Conservation (phyloP, 2,113 vertebrate species). For the Elachura formosa region DNA sequence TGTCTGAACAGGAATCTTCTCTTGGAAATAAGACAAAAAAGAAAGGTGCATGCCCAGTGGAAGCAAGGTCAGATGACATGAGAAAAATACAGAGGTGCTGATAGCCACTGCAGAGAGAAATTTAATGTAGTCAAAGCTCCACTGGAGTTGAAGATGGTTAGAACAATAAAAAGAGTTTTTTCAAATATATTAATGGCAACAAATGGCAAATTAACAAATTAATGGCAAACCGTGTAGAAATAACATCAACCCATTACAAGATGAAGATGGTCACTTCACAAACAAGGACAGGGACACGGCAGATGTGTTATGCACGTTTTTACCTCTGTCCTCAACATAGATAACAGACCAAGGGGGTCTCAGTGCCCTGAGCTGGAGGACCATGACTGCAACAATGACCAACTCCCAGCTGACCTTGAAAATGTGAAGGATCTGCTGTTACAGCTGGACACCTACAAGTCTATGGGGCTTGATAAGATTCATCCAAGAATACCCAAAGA, state of each 20-base stretch:
- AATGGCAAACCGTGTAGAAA: no score
- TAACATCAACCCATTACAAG: neutral
- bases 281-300: neutral
- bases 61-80: neutral
- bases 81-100: neutral
- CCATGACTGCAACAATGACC: neutral
- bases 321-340: neutral
- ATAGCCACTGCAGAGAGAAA: neutral
- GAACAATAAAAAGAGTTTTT: neutral
- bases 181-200: neutral
- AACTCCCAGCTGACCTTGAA: neutral
- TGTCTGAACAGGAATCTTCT: neutral
- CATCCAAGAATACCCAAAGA: neutral
- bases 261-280: neutral
- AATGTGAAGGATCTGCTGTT: neutral
- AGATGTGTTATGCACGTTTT: neutral
- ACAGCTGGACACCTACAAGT: neutral
- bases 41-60: neutral
- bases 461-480: neutral
- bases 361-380: neutral
- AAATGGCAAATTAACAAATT: no score
- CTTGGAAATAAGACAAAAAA: neutral
- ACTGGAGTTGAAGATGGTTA: neutral
- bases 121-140: neutral
- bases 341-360: neutral